Base-by-base conservation (phyloP, 2,888 invertebrate species). In the Thereva unica region DNA sequence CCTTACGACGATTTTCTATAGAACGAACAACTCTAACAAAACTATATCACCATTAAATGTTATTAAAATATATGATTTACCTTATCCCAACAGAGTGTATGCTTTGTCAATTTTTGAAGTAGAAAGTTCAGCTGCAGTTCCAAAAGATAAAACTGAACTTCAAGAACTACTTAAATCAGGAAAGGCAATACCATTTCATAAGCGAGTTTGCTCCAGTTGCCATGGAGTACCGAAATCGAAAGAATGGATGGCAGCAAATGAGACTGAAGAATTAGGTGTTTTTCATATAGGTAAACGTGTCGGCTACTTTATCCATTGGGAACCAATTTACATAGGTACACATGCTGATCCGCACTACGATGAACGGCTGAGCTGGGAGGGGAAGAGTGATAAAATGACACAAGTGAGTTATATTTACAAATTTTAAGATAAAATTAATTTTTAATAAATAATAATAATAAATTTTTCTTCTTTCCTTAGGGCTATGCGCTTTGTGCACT, bases 311-410 rank as follows among this genome's bases (percentile, higher is more conserved):
- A 84, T 90, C 40, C 91, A 92, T 78, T 95, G 95, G 95, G 95
- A 95, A 81, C 95, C 95, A 7, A 94, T 95, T 73, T 95, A 91
- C 76, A 93, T 96, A 68, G 95, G 95, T 12, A 94, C 94, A 0
- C 90, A 95, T 79, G 84, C 86, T 23, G 95, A 94, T 75, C 94
- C 95, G 0, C 84, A 91, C 71, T 95, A 95, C 78, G 95, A 95
- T 73, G 95, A 95, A 78, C 84, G 95, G 75, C 86, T 95, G 69
- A 93, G 92, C 78, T 95, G 95, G 95, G 95, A 96, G 78, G 95
- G 95, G 50, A 93, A 93, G 81, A 91, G 92, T 80, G 95, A 96
- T 81, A 95, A 95, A 83, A 95, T 95, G 95, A 92, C 94, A 68
- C 95, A 95, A 89, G 95, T 94, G 78, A 77, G 71, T 23, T 50